Evolutionary conservation across 2,888 invertebrate species (phyloP), one percentile per base, ranked within the genome.

Genomic region (Acleris holmiana): DNA sequence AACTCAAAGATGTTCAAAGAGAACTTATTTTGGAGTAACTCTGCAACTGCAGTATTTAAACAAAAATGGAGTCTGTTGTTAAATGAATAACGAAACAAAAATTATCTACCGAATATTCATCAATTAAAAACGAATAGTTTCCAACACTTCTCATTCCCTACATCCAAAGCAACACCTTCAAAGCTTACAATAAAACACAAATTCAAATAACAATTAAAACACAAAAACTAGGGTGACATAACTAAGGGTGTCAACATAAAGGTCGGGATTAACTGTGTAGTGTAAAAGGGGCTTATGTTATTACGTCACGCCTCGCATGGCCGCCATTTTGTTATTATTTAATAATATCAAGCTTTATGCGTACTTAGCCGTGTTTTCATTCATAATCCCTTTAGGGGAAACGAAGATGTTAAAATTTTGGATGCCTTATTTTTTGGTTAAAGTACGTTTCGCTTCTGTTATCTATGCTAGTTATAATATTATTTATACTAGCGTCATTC

Each of bases 211-310:
- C 49, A 55, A 23, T 50, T 18, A 23, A 48, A 59, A 19, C 19
- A 61, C 75, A 68, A 74, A 66, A 78, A 76, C 70, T 80, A 80
- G 85, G 89, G 80, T 76, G 80, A 73, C 70, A 73, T 63, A 73
- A 74, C 70, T 77, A 78, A 59, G 83, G 82, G 91, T 88, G 82
- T 71, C 74, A 72, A 73, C 74, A 90, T 86, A 89, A 90, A 87
- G 72, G 83, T 73, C 75, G 74, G 89, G 89, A 89, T 89, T 88
- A 89, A 79, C 55, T 76, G 76, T 77, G 73, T 74, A 76, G 80
- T 85, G 81, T 82, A 80, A 78, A 80, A 79, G 82, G 84, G 83
- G 88, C 85, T 91, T 89, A 91, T 83, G 80, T 78, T 85, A 83
- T 89, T 85, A 89, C 87, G 85, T 86, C 88, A 86, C 86, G 78